Conservation (phyloP, 1,140 invertebrate genomes). For the Neelides sp. region DNA sequence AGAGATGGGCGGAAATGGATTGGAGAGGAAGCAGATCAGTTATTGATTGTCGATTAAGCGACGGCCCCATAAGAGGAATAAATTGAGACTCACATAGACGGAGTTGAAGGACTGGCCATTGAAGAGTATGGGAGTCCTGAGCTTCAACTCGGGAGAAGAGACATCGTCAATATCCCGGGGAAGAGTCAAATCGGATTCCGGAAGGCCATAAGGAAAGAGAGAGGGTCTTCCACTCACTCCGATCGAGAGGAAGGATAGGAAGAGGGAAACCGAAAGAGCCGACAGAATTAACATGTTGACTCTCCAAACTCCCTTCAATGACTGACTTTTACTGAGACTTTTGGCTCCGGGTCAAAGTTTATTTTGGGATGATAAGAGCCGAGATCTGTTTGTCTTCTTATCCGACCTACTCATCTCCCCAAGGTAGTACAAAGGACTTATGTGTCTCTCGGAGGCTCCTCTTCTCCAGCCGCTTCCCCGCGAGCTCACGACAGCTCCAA, state of each 20-base stretch:
- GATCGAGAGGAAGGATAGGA: background rate
- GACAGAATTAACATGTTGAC: conserved; percentile 16
- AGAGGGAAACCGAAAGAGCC: conserved; percentile 6
- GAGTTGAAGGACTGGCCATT: conserved; percentile 54
- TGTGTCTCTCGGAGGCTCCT: too few species aligned
- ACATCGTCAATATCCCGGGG: conserved; percentile 35
- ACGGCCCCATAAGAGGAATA: background rate
- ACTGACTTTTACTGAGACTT: conserved; percentile 24
- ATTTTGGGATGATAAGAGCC: conserved; percentile 29
- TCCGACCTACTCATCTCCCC: too few species aligned
- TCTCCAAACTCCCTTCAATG: conserved; percentile 23
- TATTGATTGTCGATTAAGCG: too few species aligned
- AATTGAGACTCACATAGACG: conserved; percentile 56
- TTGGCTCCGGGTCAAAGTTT: conserved; percentile 32
- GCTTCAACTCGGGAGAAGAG: conserved; percentile 37
- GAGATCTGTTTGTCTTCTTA: conserved; percentile 1
- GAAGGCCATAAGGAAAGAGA: conserved; percentile 21
- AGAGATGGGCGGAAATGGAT: too few species aligned
- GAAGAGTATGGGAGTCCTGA: conserved; percentile 53
- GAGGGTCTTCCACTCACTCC: conserved; percentile 1
- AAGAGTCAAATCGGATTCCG: conserved; percentile 11
- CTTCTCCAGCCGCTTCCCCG: too few species aligned
- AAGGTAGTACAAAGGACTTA: too few species aligned
- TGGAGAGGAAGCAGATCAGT: too few species aligned
- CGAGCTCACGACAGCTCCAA: too few species aligned